phyloP scores from a whole-genome alignment of 2,113 vertebrate genomes.

The Nanorana parkeri region DNA sequence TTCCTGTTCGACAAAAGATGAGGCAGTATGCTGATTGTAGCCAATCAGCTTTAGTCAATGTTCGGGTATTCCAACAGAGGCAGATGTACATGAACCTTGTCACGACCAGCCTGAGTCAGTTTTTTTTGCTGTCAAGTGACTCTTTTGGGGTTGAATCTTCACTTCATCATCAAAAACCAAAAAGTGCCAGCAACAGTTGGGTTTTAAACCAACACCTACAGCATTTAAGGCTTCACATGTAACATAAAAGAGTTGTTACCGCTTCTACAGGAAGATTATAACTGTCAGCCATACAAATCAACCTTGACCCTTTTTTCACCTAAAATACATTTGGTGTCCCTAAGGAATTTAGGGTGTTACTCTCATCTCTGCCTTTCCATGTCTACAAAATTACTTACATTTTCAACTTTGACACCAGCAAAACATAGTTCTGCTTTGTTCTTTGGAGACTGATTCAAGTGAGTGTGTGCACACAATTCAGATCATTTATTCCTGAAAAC shows the following conservation, averaged over 20 bases:
- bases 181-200: no score
- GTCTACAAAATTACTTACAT: conserved; percentile 27
- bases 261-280: conserved; percentile 27
- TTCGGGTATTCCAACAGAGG: no score
- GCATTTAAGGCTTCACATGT: neutral
- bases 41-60: no score
- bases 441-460: conserved; percentile 9
- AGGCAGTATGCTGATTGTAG: no score
- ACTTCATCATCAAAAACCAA: no score
- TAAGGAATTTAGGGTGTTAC: conserved; percentile 15
- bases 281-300: conserved; percentile 48
- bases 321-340: conserved; percentile 13
- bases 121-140: no score
- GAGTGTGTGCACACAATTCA: neutral
- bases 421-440: conserved; percentile 37
- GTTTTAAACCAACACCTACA: no score
- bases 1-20: no score
- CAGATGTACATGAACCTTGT: no score
- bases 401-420: conserved; percentile 37
- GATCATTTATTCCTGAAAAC: neutral
- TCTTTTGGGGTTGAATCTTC: no score
- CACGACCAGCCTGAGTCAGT: no score
- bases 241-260: conserved; percentile 26
- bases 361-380: conserved; percentile 28
- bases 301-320: conserved; percentile 44